phyloP scores from a whole-genome alignment of 2,113 vertebrate species.

The Lipophrys pholis region DNA sequence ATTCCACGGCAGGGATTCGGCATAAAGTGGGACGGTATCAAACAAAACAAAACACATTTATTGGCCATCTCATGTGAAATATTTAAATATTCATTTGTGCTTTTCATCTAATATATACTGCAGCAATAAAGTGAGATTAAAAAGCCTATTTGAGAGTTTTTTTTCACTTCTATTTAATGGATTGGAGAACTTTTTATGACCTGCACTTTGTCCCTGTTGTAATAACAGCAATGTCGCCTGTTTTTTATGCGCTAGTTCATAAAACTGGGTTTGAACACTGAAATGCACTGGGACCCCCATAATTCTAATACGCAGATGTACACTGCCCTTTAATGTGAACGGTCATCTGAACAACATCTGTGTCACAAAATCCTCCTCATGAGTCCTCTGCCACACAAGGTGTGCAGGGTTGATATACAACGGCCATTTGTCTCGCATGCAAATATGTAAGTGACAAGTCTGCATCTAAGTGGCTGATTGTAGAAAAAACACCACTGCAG shows the following conservation, averaged over 20 bases:
- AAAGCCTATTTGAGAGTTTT: conserved; percentile 65
- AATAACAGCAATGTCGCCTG: conserved; percentile 42
- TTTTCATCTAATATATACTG: conserved; percentile 64
- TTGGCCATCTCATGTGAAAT: conserved; percentile 57
- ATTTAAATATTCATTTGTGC: conserved; percentile 73
- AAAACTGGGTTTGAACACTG: conserved; percentile 48
- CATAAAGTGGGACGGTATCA: conserved; percentile 15
- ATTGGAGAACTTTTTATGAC: conserved; percentile 68
- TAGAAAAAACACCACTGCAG: conserved; percentile 46
- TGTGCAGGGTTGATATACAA: conserved; percentile 35
- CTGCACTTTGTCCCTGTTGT: conserved; percentile 57
- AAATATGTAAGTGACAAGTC: conserved; percentile 77
- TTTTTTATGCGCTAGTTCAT: conserved; percentile 50
- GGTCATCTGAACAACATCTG: conserved; percentile 1
- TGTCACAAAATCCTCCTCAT: conserved; percentile 11
- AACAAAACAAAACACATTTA: conserved; percentile 57
- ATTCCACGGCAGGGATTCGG: not conserved
- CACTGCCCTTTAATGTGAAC: not conserved
- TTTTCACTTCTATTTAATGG: conserved; percentile 60
- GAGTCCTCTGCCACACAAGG: conserved; percentile 4
- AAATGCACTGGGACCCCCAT: not conserved
- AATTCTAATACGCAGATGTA: conserved; percentile 8
- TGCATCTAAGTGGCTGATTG: conserved; percentile 65
- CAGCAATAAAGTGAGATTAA: conserved; percentile 71
- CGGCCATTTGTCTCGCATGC: conserved; percentile 67